phyloP scores from a whole-genome alignment of 2,113 vertebrate species.

The Scatophagus argus region DNA sequence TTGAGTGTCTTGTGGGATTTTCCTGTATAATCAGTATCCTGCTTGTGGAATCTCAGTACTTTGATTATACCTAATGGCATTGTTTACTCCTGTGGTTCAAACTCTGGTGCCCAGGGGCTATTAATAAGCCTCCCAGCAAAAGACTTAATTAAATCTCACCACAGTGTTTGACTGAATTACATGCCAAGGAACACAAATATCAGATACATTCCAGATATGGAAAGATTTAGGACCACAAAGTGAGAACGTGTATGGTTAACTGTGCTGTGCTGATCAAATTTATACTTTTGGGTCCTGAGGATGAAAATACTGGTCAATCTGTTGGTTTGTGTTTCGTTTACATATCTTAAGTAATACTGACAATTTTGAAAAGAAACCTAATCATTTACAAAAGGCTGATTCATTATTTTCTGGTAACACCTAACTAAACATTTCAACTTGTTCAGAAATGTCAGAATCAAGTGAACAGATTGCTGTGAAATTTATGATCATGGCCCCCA shows the following conservation, averaged over 20 bases:
- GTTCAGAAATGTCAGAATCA: background rate
- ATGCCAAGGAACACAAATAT: background rate
- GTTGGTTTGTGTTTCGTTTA: background rate
- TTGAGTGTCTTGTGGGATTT: background rate
- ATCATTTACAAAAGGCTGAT: background rate
- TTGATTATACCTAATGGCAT: conserved; percentile 5
- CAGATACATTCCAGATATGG: conserved; percentile 15
- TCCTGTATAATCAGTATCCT: background rate
- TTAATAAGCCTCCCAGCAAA: conserved; percentile 11
- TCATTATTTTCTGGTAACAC: background rate
- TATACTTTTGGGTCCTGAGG: background rate
- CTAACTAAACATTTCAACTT: background rate
- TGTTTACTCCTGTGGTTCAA: conserved; percentile 16
- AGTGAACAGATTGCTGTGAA: no score
- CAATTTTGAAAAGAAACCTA: no score
- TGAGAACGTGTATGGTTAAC: background rate
- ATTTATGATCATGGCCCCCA: no score
- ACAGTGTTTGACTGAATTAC: conserved; percentile 10
- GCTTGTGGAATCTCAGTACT: background rate
- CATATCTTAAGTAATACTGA: background rate
- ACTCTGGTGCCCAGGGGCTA: background rate
- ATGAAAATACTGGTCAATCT: background rate
- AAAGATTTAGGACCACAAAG: background rate
- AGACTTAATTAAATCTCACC: conserved; percentile 20
- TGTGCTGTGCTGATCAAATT: conserved; percentile 11